Base-by-base conservation (phyloP, 2,888 invertebrate species). In the Crossocerus cetratus region DNA sequence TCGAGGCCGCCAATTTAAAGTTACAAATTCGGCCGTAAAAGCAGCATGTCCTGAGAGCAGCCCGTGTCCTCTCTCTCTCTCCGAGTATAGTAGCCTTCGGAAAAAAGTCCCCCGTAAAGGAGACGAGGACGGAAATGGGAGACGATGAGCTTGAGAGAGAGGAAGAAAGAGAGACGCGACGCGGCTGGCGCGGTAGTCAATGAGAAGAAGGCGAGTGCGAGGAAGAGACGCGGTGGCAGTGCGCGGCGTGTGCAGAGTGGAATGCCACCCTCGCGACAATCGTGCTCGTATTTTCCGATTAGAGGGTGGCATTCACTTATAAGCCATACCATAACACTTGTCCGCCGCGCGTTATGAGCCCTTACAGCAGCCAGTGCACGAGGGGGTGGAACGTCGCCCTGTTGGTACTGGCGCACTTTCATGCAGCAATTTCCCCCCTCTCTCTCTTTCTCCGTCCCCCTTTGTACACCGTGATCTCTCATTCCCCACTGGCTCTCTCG, bases 251-350 rank as follows among this genome's bases (percentile, higher is more conserved):
- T n/a, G n/a, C n/a, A 2, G 21, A 20, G 14, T 42, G 53, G 60
- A 53, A 75, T 77, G 78, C 76, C 78, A 83, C 84, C 84, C 84
- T 84, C 79, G 82, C 86, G 85, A 87, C 88, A 89, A 89, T 89
- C 88, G 88, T 78, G 89, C 87, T 86, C 90, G 89, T 90, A 90
- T 90, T 90, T 90, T 88, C 87, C 88, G 89, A 90, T 90, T 90
- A 90, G 90, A 87, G 88, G 87, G 86, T 87, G 87, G 89, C 90
- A 90, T 90, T 90, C 90, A 90, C 90, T 90, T 90, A 90, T 89
- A 89, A 88, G 88, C 89, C 87, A 86, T 89, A 87, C 87, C 87
- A 89, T 90, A 89, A 90, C 90, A 90, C 90, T 90, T 90, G 90
- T 90, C 86, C 87, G 84, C 74, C 86, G 77, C 83, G 85, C 87